phyloP scores from a whole-genome alignment of 2,113 vertebrate genomes.

The Theropithecus gelada region DNA sequence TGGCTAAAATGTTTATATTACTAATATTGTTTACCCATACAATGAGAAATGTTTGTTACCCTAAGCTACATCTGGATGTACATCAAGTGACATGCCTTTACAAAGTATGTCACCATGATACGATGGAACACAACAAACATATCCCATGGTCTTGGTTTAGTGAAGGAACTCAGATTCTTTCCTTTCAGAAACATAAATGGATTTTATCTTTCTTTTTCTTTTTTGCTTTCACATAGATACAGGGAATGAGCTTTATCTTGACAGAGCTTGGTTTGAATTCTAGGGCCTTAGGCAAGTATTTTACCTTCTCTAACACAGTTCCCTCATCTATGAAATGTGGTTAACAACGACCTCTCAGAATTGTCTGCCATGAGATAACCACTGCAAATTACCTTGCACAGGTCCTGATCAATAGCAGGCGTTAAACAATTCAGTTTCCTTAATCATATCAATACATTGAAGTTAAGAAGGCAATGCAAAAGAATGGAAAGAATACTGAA shows the following conservation, averaged over 20 bases:
- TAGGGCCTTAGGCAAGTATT: not conserved
- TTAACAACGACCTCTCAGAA: not conserved
- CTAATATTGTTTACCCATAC: conserved; percentile 65
- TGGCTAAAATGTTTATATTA: conserved; percentile 65
- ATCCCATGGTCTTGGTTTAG: not conserved
- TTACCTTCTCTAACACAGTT: not conserved
- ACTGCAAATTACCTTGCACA: not conserved
- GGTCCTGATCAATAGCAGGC: not conserved
- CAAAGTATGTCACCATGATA: conserved; percentile 41
- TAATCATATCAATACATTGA: not conserved
- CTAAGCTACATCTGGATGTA: conserved; percentile 65
- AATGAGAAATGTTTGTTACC: conserved; percentile 67
- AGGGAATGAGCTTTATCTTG: not conserved
- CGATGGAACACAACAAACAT: conserved; percentile 59
- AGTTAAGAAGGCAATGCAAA: conserved; percentile 20
- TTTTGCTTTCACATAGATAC: not conserved
- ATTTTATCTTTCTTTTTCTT: conserved; percentile 15
- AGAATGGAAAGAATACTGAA: not conserved
- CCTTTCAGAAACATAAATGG: not conserved
- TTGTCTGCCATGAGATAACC: not conserved
- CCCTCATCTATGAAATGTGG: not conserved
- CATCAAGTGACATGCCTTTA: conserved; percentile 70
- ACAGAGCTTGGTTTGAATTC: conserved; percentile 4
- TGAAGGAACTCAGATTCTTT: conserved; percentile 48
- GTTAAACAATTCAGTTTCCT: conserved; percentile 2